phyloP scores from a whole-genome alignment of 2,888 invertebrate genomes.

The Ormyrus pomaceus region DNA sequence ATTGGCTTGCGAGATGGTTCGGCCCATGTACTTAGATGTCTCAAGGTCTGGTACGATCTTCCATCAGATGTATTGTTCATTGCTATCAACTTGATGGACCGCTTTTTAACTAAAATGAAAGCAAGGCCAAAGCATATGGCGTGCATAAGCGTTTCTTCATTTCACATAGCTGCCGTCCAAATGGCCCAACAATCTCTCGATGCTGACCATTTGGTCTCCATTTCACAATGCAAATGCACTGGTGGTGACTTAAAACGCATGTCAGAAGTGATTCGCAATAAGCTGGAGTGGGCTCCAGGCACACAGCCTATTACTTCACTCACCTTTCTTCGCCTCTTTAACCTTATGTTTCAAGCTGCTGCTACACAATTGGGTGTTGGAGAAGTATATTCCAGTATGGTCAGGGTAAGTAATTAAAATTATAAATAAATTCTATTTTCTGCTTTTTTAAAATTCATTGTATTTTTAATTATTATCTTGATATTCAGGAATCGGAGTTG shows the following conservation, averaged over 20 bases:
- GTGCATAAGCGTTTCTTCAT: slow-evolving; percentile 91
- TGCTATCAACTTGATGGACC: slow-evolving; percentile 87
- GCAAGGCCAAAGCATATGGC: slow-evolving; percentile 89
- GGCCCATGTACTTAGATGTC: slow-evolving; percentile 87
- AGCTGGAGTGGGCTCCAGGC: slow-evolving; percentile 82
- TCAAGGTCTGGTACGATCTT: slow-evolving; percentile 91
- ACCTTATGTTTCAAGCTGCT: slow-evolving; percentile 79
- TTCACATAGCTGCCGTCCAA: slow-evolving; percentile 88
- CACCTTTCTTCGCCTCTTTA: slow-evolving; percentile 83
- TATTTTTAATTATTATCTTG: slow-evolving; percentile 8
- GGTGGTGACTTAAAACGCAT: slow-evolving; percentile 90
- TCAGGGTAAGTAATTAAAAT: slow-evolving; percentile 73
- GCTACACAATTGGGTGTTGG: slow-evolving; percentile 78
- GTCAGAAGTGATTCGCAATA: slow-evolving; percentile 88
- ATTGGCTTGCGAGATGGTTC: slow-evolving; percentile 87
- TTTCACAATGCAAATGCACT: slow-evolving; percentile 88
- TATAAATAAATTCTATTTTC: neutral
- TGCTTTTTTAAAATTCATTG: neutral
- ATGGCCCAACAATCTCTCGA: slow-evolving; percentile 79
- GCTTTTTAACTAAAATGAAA: slow-evolving; percentile 90
- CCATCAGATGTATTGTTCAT: slow-evolving; percentile 87
- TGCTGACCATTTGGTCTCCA: slow-evolving; percentile 82
- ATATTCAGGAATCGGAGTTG: slow-evolving; percentile 79
- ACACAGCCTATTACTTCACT: slow-evolving; percentile 81
- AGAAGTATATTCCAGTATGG: slow-evolving; percentile 77